Evolutionary conservation across 92 coral and sea anemone genomes (phyloP), one percentile per base, ranked within the genome.

Genomic region (Scolanthus callimorphus): DNA sequence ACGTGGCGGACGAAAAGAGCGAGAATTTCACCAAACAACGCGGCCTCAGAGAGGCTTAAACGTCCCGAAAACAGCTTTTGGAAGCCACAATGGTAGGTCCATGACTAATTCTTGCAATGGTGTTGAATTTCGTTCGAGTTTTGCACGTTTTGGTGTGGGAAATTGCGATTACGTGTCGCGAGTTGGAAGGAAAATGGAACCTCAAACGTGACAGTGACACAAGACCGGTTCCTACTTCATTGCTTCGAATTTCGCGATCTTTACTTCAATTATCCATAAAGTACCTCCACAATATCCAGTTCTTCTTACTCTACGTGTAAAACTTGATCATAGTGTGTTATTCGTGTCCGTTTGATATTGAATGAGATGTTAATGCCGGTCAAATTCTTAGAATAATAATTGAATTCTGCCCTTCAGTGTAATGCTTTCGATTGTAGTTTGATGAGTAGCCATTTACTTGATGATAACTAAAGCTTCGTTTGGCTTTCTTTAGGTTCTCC

Each of bases 1-100:
- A 87, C 96, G 96, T 87, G 96, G 96, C 96, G 96, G 55, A 63
- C 50, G 71, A 68, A 65, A 61, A 73, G 44, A 69, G 63, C 65
- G 55, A 63, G 60, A 80, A 73, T 59, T 58, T 66, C 72, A 65
- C 45, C 60, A 69, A 51, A 58, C 30, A 52, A 68, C 74, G 65
- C 73, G 96, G 96, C 96, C 85, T 77, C 81, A 56, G n/a, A 62
- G 81, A 87, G 90, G 86, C 78, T 80, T 58, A 46, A 31, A 63
- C 67, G 31, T 25, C 56, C 62, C 51, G 37, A 59, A 69, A 31
- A 48, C 69, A 53, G 51, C 48, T 62, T 45, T 58, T 68, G 71
- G 37, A 37, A 64, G 82, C 62, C 80, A 87, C 77, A 63, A 87
- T 87, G 96, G 96, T 87, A 78, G 66, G 90, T 64, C 54, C 24